Conservation (phyloP, 2,113 vertebrate genomes). For the Aptenodytes forsteri region DNA sequence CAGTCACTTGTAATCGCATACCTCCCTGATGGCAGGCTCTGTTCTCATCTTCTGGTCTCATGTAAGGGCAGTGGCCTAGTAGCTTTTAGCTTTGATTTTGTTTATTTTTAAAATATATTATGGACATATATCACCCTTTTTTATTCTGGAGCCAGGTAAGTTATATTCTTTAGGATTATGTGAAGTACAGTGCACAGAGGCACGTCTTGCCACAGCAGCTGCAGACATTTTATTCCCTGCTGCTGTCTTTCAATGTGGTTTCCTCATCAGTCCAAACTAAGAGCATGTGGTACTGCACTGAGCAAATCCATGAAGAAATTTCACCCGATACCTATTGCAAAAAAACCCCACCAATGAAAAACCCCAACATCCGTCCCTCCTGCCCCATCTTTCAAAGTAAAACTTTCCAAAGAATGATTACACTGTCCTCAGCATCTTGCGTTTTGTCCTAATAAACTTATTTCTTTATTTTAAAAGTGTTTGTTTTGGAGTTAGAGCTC, state of each 20-base stretch:
- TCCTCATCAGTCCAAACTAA: background rate
- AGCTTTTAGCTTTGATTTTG: background rate
- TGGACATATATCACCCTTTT: background rate
- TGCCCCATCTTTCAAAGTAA: background rate
- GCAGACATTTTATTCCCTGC: background rate
- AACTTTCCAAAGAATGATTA: background rate
- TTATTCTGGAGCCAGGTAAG: background rate
- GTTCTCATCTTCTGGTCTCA: background rate
- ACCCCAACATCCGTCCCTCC: background rate
- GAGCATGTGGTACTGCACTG: background rate
- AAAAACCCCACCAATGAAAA: fast-evolving
- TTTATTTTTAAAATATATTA: background rate
- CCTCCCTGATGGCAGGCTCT: background rate
- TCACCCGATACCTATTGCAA: background rate
- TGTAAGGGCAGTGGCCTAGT: background rate
- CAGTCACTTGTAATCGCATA: background rate
- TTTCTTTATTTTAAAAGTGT: background rate
- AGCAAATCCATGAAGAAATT: background rate
- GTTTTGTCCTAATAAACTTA: background rate
- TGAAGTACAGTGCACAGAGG: background rate
- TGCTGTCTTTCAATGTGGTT: conserved; percentile 13
- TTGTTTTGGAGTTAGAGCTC: background rate
- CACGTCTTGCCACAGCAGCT: background rate
- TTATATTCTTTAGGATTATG: background rate
- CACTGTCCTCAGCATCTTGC: background rate